Conservation (phyloP, 2,113 vertebrate species). For the Sula dactylatra region DNA sequence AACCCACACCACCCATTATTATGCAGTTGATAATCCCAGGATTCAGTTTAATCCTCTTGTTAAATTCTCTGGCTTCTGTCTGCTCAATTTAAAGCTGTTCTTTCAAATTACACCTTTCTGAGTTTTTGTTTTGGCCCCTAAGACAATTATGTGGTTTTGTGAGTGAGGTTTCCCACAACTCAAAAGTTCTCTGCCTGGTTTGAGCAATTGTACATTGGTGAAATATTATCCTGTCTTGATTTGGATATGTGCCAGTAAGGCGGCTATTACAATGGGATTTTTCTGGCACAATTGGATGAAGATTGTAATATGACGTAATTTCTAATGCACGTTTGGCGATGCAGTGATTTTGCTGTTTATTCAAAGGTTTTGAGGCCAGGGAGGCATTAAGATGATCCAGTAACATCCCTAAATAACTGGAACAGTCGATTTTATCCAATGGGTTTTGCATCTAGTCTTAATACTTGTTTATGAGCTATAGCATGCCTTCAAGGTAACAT, state of each 20-base stretch:
- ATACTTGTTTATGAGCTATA: background rate
- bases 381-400: background rate
- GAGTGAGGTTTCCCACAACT: background rate
- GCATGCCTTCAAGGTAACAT: background rate
- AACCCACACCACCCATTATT: background rate
- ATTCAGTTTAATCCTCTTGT: slow-evolving; percentile 49
- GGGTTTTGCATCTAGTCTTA: background rate
- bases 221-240: background rate
- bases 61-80: slow-evolving; percentile 9
- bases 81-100: slow-evolving; percentile 22
- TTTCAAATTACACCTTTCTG: background rate
- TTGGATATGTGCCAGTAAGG: background rate
- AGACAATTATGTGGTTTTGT: background rate
- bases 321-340: background rate
- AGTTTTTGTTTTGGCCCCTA: background rate
- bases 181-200: background rate
- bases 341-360: slow-evolving; percentile 21
- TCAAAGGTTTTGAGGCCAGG: slow-evolving; percentile 16
- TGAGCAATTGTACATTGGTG: background rate
- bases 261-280: background rate
- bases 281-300: background rate
- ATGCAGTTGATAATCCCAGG: background rate
- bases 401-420: background rate
- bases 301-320: background rate
- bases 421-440: background rate